phyloP scores from a whole-genome alignment of 2,797 vertebrate species.

The Nannoperca obscura region DNA sequence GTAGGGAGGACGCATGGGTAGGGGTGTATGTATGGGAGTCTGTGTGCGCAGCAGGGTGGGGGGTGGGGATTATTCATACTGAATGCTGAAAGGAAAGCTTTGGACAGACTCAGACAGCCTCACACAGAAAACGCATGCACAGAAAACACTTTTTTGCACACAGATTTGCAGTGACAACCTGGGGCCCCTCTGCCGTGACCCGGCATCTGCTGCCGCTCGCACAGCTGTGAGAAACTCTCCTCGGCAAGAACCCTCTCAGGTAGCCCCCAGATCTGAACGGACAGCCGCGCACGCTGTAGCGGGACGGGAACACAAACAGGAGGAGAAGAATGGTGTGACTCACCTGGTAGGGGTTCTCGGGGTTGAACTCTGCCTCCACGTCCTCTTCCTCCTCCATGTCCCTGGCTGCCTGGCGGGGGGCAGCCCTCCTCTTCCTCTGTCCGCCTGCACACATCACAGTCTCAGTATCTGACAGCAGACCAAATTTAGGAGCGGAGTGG shows the following conservation, averaged over 20 bases:
- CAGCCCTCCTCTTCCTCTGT: conserved; percentile 89
- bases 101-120: conserved; percentile 59
- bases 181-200: conserved; percentile 71
- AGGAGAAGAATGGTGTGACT: conserved; percentile 72
- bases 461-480: conserved; percentile 64
- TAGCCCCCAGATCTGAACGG: conserved; percentile 61
- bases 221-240: conserved; percentile 71
- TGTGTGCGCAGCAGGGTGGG: conserved; percentile 50
- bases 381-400: conserved; percentile 69
- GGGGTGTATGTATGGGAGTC: conserved; percentile 52
- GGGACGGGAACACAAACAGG: background rate
- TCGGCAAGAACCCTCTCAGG: conserved; percentile 51
- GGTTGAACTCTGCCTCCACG: conserved; percentile 86
- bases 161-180: conserved; percentile 78
- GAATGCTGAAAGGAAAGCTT: conserved; percentile 76
- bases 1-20: background rate
- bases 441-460: conserved; percentile 84
- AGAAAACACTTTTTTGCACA: conserved; percentile 57
- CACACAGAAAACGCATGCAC: conserved; percentile 56
- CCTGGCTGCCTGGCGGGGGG: conserved; percentile 80
- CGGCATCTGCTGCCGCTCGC: conserved; percentile 78
- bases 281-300: conserved; percentile 43
- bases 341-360: conserved; percentile 94
- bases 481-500: conserved; percentile 56
- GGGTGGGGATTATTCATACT: conserved; percentile 75